Base-by-base conservation (phyloP, 2,113 vertebrate genomes). In the Pseudorhombus dupliciocellatus region DNA sequence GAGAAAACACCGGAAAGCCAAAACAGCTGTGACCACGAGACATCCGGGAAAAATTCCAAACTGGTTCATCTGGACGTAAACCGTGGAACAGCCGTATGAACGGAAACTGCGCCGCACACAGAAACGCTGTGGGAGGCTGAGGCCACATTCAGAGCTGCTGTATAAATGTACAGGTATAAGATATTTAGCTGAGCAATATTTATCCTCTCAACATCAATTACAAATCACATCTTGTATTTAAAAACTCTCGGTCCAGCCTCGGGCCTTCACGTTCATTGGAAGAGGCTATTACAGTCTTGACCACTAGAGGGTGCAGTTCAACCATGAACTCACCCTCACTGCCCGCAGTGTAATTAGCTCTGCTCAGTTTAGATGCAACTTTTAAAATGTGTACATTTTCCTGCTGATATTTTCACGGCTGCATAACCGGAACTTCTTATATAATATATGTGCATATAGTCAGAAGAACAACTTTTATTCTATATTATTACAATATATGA, bases 1-100 rank as follows among this genome's bases (percentile, higher is more conserved):
- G 93, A 94, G 67, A 96, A 92, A 76, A 79, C 88, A 12, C 20
- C 77, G 59, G 95, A 95, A 71, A 85, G 85, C 73, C 92, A 91
- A 79, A 91, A 86, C 72, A 92, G 75, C 25, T 34, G 44, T 8
- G 95, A 95, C 77, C 91, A 93, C 44, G 94, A 96, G 69, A 75
- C 70, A 0, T 1, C 88, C 21, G 89, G 85, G 75, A 93, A 92
- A 82, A 92, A 86, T 25, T 66, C 73, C 71, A 93, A 90, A 85
- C 86, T 87, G 87, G 83, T 79, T 65, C 92, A 93, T 69, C 84
- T 91, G 81, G 94, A 94, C 80, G 84, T 93, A 54, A 94, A 95
- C 87, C 91, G 93, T 14, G 94, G 95, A 76, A 97, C 94, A 57
- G 95, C 95, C 70, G 95, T 97, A 80, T 96, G 89, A 95, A 82